These are phyloP conservation scores for Paraplagusia blochii DNA, from an alignment of 2,113 vertebrate genomes.

Conservation along the genomic window DNA sequence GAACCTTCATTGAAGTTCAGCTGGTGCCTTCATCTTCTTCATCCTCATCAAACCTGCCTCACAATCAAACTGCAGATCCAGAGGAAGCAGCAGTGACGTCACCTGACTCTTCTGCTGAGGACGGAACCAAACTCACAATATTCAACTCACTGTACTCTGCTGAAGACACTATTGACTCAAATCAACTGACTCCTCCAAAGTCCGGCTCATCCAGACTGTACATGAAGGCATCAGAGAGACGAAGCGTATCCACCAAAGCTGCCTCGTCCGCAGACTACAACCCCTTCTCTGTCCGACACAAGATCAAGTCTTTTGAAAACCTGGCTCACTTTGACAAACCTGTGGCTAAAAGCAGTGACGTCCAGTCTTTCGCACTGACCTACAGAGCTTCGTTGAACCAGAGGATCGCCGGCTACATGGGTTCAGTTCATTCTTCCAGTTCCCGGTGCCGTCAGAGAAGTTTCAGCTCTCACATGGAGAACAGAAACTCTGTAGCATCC, in stretches of 20 bases:
- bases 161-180: constrained; percentile 11
- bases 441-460: constrained; percentile 70
- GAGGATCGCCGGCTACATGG: constrained; percentile 76
- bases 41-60: constrained; percentile 41
- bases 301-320: constrained; percentile 97
- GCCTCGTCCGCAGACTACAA: constrained; percentile 76
- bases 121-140: constrained; percentile 3
- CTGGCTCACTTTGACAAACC: constrained; percentile 85
- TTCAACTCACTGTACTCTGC: constrained; percentile 12
- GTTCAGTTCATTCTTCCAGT: constrained; percentile 49
- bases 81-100: constrained; percentile 1
- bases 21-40: constrained; percentile 68
- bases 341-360: constrained; percentile 71
- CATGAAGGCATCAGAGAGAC: constrained; percentile 61
- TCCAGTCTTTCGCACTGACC: constrained; percentile 67
- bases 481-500: constrained; percentile 39
- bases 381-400: constrained; percentile 76
- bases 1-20: constrained; percentile 79
- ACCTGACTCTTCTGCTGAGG: constrained; percentile 3
- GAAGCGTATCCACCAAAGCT: constrained; percentile 77
- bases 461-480: constrained; percentile 80
- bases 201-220: constrained; percentile 48
- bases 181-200: constrained; percentile 15
- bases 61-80: constrained; percentile 15
- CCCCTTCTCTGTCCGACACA: constrained; percentile 90